Evolutionary conservation across 2,888 invertebrate genomes (phyloP).

Genomic region (Himalopsyche tibetana): DNA sequence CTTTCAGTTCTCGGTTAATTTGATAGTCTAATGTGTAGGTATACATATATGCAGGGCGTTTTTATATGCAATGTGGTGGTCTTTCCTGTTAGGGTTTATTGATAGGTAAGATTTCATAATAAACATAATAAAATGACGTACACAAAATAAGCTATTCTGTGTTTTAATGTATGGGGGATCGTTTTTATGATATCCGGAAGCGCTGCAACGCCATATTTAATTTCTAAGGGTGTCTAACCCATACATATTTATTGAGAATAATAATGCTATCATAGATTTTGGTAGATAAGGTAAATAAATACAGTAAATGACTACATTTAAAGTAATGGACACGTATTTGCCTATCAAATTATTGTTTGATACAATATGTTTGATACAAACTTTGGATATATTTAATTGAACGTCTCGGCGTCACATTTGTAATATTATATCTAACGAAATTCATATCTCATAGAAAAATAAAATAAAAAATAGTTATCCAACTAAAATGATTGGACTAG

Average conservation of each 20-base stretch:
- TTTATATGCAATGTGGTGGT: slow-evolving; percentile 29
- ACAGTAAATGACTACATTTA: slow-evolving; percentile 9
- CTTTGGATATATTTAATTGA: too few relatives aligned
- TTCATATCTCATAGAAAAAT: too few relatives aligned
- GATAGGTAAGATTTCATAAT: slow-evolving; percentile 24
- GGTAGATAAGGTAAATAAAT: not conserved
- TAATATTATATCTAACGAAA: too few relatives aligned
- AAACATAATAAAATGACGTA: not conserved
- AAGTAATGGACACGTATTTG: not conserved
- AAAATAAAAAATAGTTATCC: too few relatives aligned
- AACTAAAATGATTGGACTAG: too few relatives aligned
- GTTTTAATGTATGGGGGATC: slow-evolving; percentile 20
- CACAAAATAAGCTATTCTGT: slow-evolving; percentile 38
- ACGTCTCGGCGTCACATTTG: too few relatives aligned
- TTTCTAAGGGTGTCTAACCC: slow-evolving; percentile 37
- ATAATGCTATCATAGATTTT: slow-evolving; percentile 15
- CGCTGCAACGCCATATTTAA: slow-evolving; percentile 32
- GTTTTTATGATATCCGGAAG: slow-evolving; percentile 42
- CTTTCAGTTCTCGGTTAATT: not conserved
- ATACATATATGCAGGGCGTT: not conserved
- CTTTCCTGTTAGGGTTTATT: slow-evolving; percentile 27
- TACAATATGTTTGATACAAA: too few relatives aligned
- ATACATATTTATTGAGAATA: slow-evolving; percentile 11
- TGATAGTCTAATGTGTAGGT: not conserved
- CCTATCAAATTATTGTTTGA: not conserved